These are phyloP conservation scores for Clivina fossor DNA, from an alignment of 2,888 invertebrate genomes.

Conservation along the genomic window DNA sequence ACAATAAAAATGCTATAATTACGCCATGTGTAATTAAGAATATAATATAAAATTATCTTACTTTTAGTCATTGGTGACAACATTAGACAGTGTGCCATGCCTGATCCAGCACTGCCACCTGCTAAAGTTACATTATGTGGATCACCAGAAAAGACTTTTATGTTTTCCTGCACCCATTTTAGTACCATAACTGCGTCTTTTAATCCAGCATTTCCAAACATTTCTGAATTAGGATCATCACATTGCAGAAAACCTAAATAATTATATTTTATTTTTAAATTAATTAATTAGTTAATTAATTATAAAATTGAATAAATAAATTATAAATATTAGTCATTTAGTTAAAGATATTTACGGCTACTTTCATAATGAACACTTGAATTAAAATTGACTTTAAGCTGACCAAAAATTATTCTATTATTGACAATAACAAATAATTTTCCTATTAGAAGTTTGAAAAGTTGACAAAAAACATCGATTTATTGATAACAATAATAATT, in stretches of 20 bases:
- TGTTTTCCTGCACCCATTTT: constrained; percentile 25
- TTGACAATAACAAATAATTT: too few relatives aligned
- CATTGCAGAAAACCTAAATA: constrained; percentile 5
- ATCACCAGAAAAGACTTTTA: constrained; percentile 16
- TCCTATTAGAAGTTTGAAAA: too few relatives aligned
- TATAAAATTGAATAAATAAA: too few relatives aligned
- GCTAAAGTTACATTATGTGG: constrained; percentile 19
- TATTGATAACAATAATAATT: too few relatives aligned
- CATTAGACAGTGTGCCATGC: constrained; percentile 3
- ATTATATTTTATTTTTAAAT: not conserved
- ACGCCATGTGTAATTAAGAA: not conserved
- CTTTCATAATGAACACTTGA: too few relatives aligned
- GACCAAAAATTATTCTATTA: too few relatives aligned
- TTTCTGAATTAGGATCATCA: constrained; percentile 3
- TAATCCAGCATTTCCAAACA: constrained; percentile 18
- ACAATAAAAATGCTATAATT: too few relatives aligned
- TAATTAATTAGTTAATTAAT: not conserved
- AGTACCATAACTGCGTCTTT: constrained; percentile 19
- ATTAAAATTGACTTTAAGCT: too few relatives aligned
- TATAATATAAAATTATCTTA: not conserved
- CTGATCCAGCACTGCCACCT: constrained; percentile 13
- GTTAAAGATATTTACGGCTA: too few relatives aligned
- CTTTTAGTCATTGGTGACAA: constrained; percentile 22
- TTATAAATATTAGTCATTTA: too few relatives aligned
- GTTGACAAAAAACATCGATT: too few relatives aligned